phyloP scores from a whole-genome alignment of 2,797 vertebrate genomes.

The Acropternis orthonyx region DNA sequence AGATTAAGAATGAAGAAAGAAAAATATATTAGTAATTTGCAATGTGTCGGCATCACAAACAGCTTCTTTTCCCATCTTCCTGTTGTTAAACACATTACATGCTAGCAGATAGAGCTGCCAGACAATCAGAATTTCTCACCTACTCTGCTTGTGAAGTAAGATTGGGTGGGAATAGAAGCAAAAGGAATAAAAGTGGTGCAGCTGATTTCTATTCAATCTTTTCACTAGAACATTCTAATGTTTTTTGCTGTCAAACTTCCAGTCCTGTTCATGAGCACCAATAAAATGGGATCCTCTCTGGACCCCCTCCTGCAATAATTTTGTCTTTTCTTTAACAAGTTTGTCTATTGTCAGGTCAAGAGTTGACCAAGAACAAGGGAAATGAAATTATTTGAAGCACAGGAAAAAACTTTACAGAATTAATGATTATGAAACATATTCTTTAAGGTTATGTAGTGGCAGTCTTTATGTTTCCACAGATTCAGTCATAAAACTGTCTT shows the following conservation, averaged over 20 bases:
- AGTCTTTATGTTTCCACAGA: background rate
- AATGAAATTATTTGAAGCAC: background rate
- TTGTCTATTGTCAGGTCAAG: background rate
- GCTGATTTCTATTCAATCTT: background rate
- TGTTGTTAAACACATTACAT: background rate
- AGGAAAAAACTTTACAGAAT: background rate
- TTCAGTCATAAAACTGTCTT: background rate
- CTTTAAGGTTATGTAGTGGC: background rate
- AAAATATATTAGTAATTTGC: background rate
- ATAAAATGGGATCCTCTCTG: background rate
- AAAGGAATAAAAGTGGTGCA: background rate
- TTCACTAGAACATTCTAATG: background rate
- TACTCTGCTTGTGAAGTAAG: background rate
- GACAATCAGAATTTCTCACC: background rate
- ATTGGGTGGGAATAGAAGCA: background rate
- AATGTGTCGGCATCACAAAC: background rate
- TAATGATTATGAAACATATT: background rate
- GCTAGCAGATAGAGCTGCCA: background rate
- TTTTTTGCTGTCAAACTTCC: background rate
- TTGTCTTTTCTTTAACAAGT: background rate
- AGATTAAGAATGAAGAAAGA: background rate
- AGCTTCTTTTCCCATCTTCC: background rate
- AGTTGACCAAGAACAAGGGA: background rate
- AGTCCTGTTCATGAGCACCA: background rate
- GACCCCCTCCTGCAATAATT: background rate